Base-by-base conservation (phyloP, 1,140 invertebrate species). In the Drosophila repleta region DNA sequence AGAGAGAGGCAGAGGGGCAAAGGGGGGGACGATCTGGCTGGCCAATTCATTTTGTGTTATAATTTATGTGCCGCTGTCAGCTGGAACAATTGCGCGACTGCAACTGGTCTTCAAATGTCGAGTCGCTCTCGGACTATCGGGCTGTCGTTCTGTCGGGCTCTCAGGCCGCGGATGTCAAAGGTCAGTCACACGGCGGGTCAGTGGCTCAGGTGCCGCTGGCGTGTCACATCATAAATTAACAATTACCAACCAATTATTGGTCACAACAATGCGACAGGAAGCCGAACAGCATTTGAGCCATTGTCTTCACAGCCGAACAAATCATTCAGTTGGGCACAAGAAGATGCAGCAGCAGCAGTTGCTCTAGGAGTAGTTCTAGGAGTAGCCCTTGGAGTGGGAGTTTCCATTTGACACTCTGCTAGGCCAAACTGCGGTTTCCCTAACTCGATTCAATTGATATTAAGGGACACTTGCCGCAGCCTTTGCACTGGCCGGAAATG, bases 61-160 rank as follows among this genome's bases (percentile, higher is more conserved):
- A 77, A 84, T 84, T 84, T 84, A 87, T 84, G 82, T 41, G 69
- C 49, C 46, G 58, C 82, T 84, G 81, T 87, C 81, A 81, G 53
- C 49, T 71, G 52, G 43, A 77, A 84, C 81, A 85, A 84, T 84
- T 85, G 81, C 68, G 77, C 73, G 77, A 74, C 81, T 84, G 81
- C 81, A 84, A 87, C 81, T 84, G 81, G 81, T 84, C 82, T 84
- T 85, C 74, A 70, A 71, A 81, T 71, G 24, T 41, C 56, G 11
- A 17, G 13, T 2, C 48, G 2, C 11, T 26, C 24, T 45, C 29
- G 58, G 15, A 6, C 13, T n/a, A n/a, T n/a, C n/a, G n/a, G n/a
- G n/a, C n/a, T n/a, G n/a, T n/a, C n/a, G n/a, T n/a, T n/a, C n/a
- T n/a, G n/a, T n/a, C n/a, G n/a, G n/a, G n/a, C n/a, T n/a, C n/a